Base-by-base conservation (phyloP, 1,140 invertebrate genomes). In the Meloidogyne exigua region DNA sequence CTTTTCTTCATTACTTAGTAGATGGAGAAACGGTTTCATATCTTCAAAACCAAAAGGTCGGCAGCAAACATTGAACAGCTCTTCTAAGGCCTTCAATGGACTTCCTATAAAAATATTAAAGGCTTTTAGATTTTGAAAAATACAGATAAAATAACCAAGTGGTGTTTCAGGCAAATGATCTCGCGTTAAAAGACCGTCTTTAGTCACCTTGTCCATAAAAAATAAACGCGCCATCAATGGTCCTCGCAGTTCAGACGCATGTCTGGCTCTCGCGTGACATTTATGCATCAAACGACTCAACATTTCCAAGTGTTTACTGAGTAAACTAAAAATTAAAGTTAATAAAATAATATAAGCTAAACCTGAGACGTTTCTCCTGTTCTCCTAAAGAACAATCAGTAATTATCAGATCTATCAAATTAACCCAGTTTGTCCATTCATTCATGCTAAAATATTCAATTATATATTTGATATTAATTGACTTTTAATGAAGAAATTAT, bases 21-120 rank as follows among this genome's bases (percentile, higher is more conserved):
- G 36, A 26, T 68, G 57, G n/a, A 81, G 65, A 66, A 65, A 80
- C 18, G 25, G 44, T 21, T 78, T 68, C 13, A 80, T 49, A 68
- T 80, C 79, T 18, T 23, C 57, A 49, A 79, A 80, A 25, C 79
- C 82, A 42, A 64, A 79, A n/a, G 79, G 81, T 32, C 66, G 79
- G 11, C 26, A 25, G 32, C 71, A 72, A n/a, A 76, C n/a, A 25
- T 72, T 21, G 12, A 80, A 32, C 9, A 78, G 63, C 25, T 68
- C 25, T 68, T 80, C 81, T 21, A 79, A 28, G 10, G n/a, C 9
- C 2, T 68, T 32, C 13, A 72, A 25, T 26, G 75, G 66, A 23
- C 15, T 25, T 32, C 68, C 75, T 76, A 25, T 18, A 68, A 5
- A 25, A 36, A 36, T 9, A 39, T 39, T 39, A 10, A 39, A 32